Base-by-base conservation (phyloP, 2,888 invertebrate genomes). In the Athetis lepigone region DNA sequence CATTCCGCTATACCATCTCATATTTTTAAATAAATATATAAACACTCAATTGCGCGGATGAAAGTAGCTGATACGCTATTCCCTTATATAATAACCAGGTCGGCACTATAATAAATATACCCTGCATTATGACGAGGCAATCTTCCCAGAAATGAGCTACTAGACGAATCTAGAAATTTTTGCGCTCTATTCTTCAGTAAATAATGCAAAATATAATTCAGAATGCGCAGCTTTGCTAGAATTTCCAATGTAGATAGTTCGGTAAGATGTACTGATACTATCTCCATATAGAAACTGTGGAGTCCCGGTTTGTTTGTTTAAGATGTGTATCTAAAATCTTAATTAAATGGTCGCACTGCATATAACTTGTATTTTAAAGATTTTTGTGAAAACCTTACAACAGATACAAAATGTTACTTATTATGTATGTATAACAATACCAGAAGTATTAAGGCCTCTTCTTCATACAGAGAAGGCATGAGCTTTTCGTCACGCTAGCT, bases 131-230 rank as follows among this genome's bases (percentile, higher is more conserved):
- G 58, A 62, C 51, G 47, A 51, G 46, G 19, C 68, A 73, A 73
- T 73, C 62, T 55, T 8, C 46, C 37, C 27, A 51, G 74, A 58
- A 68, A 73, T 66, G 55, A 66, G 43, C 13, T 68, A 60, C 43
- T 54, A 54, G 54, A 57, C 23, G 55, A 55, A 62, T 42, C 62
- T 62, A 55, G 58, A 46, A 58, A 73, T 68, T 62, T 51, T 72
- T 49, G 49, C 51, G 21, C 43, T 61, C 60, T 43, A 36, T 23
- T 37, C 54, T 19, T 37, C 43, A 25, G 55, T 73, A 72, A 72
- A 73, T 72, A 72, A 72, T 72, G 68, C 72, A 72, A 51, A 68
- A 55, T 59, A 62, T 73, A 73, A 72, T 73, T 68, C 55, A 55
- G 45, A 46, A n/a, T 50, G 16, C 36, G 43, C 37, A 46, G 54